phyloP scores from a whole-genome alignment of 2,888 invertebrate species.

The Aporophyla lueneburgensis region DNA sequence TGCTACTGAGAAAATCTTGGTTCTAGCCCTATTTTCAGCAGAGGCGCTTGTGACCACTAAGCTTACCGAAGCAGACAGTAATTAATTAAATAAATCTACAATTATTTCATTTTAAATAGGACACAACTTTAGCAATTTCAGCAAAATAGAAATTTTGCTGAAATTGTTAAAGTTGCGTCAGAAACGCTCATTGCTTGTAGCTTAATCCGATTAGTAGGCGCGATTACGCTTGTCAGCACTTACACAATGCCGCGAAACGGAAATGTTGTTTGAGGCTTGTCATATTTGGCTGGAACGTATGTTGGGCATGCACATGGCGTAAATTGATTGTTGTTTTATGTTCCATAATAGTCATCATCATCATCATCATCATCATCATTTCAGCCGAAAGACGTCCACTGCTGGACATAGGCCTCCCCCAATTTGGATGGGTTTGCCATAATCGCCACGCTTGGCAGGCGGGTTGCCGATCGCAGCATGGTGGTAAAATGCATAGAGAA shows the following conservation, averaged over 20 bases:
- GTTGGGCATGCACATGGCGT: slow-evolving; percentile 7
- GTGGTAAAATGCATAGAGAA: no score
- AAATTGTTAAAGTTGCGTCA: slow-evolving; percentile 28
- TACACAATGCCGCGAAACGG: slow-evolving; percentile 30
- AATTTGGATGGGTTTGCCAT: no score
- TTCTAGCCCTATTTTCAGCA: background rate
- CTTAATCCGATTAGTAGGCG: slow-evolving; percentile 30
- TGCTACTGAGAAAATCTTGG: background rate
- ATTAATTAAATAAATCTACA: slow-evolving; percentile 19
- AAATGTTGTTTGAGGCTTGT: slow-evolving; percentile 17
- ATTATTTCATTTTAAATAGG: slow-evolving; percentile 5
- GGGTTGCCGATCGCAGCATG: no score
- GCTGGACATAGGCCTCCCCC: no score
- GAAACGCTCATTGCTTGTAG: slow-evolving; percentile 41
- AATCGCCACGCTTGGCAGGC: no score
- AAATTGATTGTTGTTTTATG: slow-evolving; percentile 1
- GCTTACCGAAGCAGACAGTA: background rate
- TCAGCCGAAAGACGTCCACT: no score
- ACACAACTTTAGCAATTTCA: background rate
- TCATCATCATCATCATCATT: no score
- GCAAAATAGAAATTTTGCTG: background rate
- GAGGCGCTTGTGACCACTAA: background rate
- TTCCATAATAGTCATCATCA: no score
- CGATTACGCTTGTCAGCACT: slow-evolving; percentile 25
- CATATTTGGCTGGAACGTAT: slow-evolving; percentile 18